These are phyloP conservation scores for Erannis defoliaria DNA, from an alignment of 2,888 invertebrate species.

Conservation along the genomic window DNA sequence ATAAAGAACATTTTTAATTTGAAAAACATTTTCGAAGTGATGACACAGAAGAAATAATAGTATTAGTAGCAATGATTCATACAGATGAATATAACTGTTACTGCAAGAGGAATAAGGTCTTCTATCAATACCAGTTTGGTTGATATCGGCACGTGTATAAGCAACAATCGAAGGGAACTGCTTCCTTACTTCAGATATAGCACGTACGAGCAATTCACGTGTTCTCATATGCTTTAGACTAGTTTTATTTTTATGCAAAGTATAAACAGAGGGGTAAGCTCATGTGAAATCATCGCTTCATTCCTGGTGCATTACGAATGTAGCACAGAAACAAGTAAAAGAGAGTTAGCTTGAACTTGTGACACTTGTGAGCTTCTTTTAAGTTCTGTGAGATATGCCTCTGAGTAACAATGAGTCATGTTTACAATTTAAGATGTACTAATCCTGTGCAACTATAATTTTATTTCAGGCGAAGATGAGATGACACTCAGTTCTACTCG, in stretches of 20 bases:
- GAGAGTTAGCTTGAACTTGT: neutral
- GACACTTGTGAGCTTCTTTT: too few relatives aligned
- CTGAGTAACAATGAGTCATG: too few relatives aligned
- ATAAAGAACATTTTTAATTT: conserved; percentile 12
- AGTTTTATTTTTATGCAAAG: conserved; percentile 55
- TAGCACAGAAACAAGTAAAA: conserved; percentile 38
- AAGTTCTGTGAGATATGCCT: too few relatives aligned
- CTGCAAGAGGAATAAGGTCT: conserved; percentile 50
- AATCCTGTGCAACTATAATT: too few relatives aligned
- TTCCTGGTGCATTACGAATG: conserved; percentile 46
- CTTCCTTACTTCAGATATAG: conserved; percentile 68
- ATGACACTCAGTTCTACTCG: too few relatives aligned
- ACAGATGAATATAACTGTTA: conserved; percentile 52
- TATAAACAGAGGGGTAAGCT: conserved; percentile 48
- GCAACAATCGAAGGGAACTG: conserved; percentile 40
- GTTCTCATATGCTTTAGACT: conserved; percentile 57
- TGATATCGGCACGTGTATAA: conserved; percentile 33
- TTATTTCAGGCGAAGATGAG: too few relatives aligned
- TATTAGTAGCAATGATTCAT: conserved; percentile 44
- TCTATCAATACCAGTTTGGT: conserved; percentile 42
- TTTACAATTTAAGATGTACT: too few relatives aligned
- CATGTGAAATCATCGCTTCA: conserved; percentile 48
- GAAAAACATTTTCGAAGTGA: conserved; percentile 18
- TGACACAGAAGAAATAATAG: too few relatives aligned
- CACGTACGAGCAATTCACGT: conserved; percentile 68